phyloP scores from a whole-genome alignment of 2,888 invertebrate genomes.

The Melieria picta region DNA sequence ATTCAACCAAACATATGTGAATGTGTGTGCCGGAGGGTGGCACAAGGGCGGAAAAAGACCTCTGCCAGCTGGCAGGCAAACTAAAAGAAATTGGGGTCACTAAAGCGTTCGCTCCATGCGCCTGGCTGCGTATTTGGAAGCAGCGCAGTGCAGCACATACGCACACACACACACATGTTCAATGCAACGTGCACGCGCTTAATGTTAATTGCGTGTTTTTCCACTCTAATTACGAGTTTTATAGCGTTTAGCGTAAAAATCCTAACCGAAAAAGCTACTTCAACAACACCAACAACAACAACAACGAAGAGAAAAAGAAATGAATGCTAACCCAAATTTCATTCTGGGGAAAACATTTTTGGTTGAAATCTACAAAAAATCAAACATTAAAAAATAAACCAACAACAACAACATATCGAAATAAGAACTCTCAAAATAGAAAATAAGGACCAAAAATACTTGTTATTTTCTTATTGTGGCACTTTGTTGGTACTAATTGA shows the following conservation, averaged over 20 bases:
- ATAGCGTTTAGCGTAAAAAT: conserved; percentile 1
- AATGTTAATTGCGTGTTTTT: conserved; percentile 25
- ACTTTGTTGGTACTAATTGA: conserved; percentile 10
- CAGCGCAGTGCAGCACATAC: neutral
- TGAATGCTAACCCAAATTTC: neutral
- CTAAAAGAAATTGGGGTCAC: neutral
- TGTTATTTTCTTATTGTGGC: neutral
- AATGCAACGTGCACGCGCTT: neutral
- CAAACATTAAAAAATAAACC: no score
- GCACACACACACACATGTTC: neutral
- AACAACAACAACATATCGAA: no score
- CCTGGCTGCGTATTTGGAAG: no score
- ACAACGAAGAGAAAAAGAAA: neutral
- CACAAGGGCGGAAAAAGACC: neutral
- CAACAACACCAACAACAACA: neutral
- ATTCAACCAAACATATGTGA: neutral
- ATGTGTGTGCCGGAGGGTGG: neutral
- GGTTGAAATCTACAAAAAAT: neutral
- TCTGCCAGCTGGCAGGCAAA: neutral
- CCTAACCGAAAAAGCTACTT: neutral
- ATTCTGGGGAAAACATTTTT: neutral
- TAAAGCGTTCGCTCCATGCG: neutral
- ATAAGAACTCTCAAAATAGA: no score
- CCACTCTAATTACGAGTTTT: conserved; percentile 23
- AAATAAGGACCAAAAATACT: neutral